A percentile compares a stretch with the other conserved stretches of the same genome.
These are phyloP conservation scores for Drosophila murphyi DNA, from an alignment of 1,140 invertebrate species.

Conservation along the genomic window DNA sequence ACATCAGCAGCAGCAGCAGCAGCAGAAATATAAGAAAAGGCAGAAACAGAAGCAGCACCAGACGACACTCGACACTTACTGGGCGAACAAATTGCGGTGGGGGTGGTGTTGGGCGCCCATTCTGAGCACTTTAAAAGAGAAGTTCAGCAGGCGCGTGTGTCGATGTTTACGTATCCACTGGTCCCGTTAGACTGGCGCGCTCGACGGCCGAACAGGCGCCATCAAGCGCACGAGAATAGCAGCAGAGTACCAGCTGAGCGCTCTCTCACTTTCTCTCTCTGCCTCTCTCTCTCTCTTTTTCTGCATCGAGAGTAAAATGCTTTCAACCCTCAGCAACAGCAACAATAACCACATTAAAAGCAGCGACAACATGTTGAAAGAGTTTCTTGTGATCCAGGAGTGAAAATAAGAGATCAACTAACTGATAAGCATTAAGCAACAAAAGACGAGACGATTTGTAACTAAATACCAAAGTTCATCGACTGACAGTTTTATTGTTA, in stretches of 20 bases:
- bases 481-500: background rate
- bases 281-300: background rate
- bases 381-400: conserved; percentile 1
- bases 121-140: conserved; percentile 8
- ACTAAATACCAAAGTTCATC: background rate
- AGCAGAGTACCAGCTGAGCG: conserved; percentile 31
- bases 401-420: background rate
- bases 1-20: conserved; percentile 28
- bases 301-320: background rate
- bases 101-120: conserved; percentile 28
- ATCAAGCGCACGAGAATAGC: conserved; percentile 23
- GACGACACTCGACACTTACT: conserved; percentile 35
- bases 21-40: conserved; percentile 18
- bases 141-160: conserved; percentile 21
- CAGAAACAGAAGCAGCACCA: background rate
- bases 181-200: conserved; percentile 62
- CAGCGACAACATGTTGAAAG: conserved; percentile 1
- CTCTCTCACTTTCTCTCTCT: background rate
- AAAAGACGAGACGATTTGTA: background rate
- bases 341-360: background rate
- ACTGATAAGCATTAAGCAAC: background rate
- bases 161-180: conserved; percentile 73
- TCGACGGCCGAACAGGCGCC: conserved; percentile 12
- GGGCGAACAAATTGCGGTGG: conserved; percentile 10
- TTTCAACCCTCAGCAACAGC: conserved; percentile 22